Base-by-base conservation (phyloP, 2,888 invertebrate species). In the Tenthredo amoena region DNA sequence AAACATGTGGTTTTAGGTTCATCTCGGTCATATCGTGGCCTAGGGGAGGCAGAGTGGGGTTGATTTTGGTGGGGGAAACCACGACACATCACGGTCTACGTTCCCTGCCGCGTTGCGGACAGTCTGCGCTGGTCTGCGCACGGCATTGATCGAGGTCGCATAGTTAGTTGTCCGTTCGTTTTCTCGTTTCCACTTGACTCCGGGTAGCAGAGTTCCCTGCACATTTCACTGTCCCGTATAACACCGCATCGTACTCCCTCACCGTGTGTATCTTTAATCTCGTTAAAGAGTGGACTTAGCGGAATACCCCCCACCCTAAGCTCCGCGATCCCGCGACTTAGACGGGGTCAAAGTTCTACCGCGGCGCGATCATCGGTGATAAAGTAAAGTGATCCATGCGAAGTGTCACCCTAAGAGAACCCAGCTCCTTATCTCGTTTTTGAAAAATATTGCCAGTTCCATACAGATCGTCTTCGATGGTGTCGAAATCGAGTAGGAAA, bases 1-100 rank as follows among this genome's bases (percentile, higher is more conserved):
- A 87, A 89, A 89, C 87, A 87, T 87, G 87, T 86, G 87, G 86
- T 87, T 88, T 88, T 87, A 87, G 87, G 83, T 88, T 87, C 81
- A 81, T 81, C 21, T 81, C 81, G 81, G 81, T 81, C 58, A 58
- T 62, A 62, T 81, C 81, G 37, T 58, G 81, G 62, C 81, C 81
- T 81, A 81, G 81, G 81, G 81, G 58, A 37, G 62, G 81, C 40
- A 81, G 81, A 81, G 81, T 81, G 81, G 81, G 81, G 79, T 79
- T 10, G 55, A 18, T 81, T 62, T 12, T 18, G 68, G 68, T 68
- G 83, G 83, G 83, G 83, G 68, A 47, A 71, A 47, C 58, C 83
- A 83, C 83, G 83, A 83, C 83, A 71, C 83, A 83, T 68, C 83
- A 65, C 81, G 83, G 83, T 71, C 71, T 71, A 83, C 81, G 81